Evolutionary conservation across 2,888 invertebrate genomes (phyloP).

Genomic region (Caenorhabditis sinica): DNA sequence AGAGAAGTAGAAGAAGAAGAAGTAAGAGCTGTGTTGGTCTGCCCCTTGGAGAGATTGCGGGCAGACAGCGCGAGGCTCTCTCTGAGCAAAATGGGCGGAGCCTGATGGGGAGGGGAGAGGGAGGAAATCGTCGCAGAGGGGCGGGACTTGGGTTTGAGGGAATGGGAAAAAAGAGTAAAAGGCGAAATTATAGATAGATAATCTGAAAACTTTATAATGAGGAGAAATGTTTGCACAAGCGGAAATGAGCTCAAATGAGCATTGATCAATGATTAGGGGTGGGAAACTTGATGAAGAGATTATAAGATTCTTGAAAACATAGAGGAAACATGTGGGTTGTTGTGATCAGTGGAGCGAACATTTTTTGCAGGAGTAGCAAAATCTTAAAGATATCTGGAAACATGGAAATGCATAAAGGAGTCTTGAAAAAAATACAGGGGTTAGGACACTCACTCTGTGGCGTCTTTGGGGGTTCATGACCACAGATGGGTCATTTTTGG

Average conservation of each 20-base stretch:
- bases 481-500: too few species aligned
- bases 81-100: constrained; percentile 51
- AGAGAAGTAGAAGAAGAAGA: not conserved
- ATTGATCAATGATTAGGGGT: constrained; percentile 15
- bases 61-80: constrained; percentile 20
- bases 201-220: not conserved
- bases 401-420: too few species aligned
- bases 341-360: too few species aligned
- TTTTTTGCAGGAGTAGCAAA: too few species aligned
- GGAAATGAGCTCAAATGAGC: not conserved
- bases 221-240: constrained; percentile 9
- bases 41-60: constrained; percentile 42
- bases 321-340: too few species aligned
- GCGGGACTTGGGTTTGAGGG: not conserved
- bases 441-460: too few species aligned
- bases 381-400: too few species aligned
- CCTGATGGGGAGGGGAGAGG: not conserved
- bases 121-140: not conserved
- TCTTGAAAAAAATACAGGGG: too few species aligned
- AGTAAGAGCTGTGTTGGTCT: constrained; percentile 9
- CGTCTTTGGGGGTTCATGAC: too few species aligned
- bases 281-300: too few species aligned
- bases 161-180: not conserved
- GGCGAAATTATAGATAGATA: not conserved
- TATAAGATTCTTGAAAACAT: not conserved